These are phyloP conservation scores for Mionectes olivaceus DNA, from an alignment of 2,797 vertebrate genomes.

Conservation along the genomic window DNA sequence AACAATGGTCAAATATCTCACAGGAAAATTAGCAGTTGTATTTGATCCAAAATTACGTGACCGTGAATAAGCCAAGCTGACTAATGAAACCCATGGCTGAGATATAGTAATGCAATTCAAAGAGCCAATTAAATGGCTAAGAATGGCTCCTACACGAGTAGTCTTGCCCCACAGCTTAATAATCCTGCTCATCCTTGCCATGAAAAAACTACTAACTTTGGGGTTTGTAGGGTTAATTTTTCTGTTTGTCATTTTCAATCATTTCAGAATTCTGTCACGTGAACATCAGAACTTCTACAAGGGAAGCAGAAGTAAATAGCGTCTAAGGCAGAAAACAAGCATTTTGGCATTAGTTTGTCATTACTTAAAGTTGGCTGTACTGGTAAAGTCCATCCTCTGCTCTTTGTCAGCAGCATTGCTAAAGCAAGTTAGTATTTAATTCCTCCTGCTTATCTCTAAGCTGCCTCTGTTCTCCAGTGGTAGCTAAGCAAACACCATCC, in stretches of 20 bases:
- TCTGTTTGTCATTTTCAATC: background rate
- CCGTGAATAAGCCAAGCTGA: background rate
- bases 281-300: background rate
- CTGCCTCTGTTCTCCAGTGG: background rate
- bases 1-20: background rate
- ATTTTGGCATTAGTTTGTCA: background rate
- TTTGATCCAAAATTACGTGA: background rate
- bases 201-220: background rate
- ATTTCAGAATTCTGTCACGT: background rate
- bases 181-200: background rate
- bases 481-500: background rate
- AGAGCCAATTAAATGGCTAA: background rate
- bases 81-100: background rate
- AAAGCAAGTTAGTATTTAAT: background rate
- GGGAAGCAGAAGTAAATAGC: background rate
- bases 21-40: background rate
- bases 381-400: background rate
- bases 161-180: background rate
- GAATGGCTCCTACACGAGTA: background rate
- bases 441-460: background rate
- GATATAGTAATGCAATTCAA: background rate
- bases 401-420: background rate
- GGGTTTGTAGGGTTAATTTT: background rate
- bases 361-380: background rate
- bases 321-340: background rate